Conservation (phyloP, 37 sponge, comb jelly and placozoan genomes). For the Ephydatia muelleri region DNA sequence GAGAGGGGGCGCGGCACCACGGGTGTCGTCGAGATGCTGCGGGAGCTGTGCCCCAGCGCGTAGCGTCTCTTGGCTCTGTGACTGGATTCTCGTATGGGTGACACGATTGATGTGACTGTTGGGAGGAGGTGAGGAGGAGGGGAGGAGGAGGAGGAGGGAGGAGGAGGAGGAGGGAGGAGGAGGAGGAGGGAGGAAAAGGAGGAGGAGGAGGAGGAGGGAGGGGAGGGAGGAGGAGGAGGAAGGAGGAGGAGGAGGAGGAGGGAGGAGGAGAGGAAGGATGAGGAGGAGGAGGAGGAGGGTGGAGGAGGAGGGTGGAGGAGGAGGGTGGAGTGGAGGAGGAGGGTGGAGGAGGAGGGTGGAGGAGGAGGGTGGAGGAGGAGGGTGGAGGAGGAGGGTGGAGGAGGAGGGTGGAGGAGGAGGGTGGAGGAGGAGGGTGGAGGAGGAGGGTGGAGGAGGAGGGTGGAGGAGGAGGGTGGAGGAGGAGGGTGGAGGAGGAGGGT, state of each 20-base stretch:
- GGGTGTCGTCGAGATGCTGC: background rate
- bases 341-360: slow-evolving; percentile 34
- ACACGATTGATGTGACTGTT: slow-evolving; percentile 75
- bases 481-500: background rate
- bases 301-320: background rate
- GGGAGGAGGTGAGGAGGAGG: background rate
- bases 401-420: slow-evolving; percentile 57
- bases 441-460: too few species aligned
- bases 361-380: slow-evolving; percentile 21
- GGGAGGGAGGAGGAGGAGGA: background rate
- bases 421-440: slow-evolving; percentile 17
- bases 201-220: background rate
- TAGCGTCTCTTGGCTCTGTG: slow-evolving; percentile 55
- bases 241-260: background rate
- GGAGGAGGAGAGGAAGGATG: background rate
- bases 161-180: background rate
- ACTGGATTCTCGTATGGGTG: slow-evolving; percentile 92
- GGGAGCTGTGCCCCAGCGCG: slow-evolving; percentile 64
- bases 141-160: background rate
- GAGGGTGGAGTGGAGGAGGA: background rate
- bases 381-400: slow-evolving; percentile 32
- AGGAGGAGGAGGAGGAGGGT: too few species aligned
- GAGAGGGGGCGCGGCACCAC: slow-evolving; percentile 39
- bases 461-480: too few species aligned
- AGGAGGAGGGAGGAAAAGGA: background rate